Percentiles rank a stretch among this genome's conserved stretches.
These are phyloP conservation scores for Neopelma chrysocephalum DNA, from an alignment of 2,797 vertebrate genomes.

Conservation along the genomic window DNA sequence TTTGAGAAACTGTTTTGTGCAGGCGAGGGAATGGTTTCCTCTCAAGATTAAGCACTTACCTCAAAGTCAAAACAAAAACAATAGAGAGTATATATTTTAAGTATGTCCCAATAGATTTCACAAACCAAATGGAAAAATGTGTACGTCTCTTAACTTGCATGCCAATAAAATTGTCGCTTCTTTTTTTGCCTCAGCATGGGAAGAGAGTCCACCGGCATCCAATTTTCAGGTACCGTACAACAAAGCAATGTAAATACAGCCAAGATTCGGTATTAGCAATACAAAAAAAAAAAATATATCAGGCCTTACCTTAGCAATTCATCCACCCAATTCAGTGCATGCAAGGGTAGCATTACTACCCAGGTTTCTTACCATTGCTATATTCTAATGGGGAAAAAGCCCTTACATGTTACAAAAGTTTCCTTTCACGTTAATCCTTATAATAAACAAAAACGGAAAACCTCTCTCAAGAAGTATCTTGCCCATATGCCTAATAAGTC, in stretches of 20 bases:
- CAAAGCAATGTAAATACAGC: background rate
- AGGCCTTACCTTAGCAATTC: background rate
- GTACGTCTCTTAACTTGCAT: fast-evolving
- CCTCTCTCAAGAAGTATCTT: background rate
- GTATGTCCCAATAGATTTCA: background rate
- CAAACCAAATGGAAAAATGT: background rate
- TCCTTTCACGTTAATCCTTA: background rate
- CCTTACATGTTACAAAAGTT: background rate
- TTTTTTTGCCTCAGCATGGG: background rate
- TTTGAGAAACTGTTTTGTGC: background rate
- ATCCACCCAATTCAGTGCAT: background rate
- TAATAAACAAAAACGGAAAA: background rate
- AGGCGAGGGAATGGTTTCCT: background rate
- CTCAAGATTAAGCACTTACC: background rate
- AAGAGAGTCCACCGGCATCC: background rate
- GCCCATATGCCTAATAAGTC: fast-evolving
- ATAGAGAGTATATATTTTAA: background rate
- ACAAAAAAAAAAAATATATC: background rate
- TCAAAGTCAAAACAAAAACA: background rate
- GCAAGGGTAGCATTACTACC: background rate
- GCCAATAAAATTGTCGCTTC: background rate
- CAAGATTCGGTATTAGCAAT: background rate
- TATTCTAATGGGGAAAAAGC: background rate
- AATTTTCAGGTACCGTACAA: background rate
- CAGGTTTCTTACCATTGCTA: background rate